Conservation (phyloP, 2,888 invertebrate genomes). For the Opisthograptis luteolata region DNA sequence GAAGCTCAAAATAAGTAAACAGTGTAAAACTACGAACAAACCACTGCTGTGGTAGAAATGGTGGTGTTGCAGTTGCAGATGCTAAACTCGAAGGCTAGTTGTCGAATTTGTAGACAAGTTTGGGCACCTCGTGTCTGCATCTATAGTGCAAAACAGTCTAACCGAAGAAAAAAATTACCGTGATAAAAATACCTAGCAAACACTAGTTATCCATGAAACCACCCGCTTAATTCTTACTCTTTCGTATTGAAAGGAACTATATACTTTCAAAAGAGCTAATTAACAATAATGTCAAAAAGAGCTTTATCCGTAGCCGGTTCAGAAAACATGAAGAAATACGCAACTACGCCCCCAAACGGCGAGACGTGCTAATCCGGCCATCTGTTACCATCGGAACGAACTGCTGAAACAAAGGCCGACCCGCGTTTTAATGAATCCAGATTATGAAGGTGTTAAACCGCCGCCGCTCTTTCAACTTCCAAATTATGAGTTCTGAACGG, state of each 20-base stretch:
- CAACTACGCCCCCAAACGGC: slow-evolving; percentile 58
- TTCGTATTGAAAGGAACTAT: neutral
- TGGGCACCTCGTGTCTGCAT: no score
- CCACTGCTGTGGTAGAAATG: no score
- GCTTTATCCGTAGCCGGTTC: slow-evolving; percentile 27
- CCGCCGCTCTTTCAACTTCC: slow-evolving; percentile 80
- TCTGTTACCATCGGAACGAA: slow-evolving; percentile 78
- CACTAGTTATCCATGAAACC: no score
- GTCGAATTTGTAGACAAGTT: no score
- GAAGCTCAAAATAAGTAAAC: no score
- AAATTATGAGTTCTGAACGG: slow-evolving; percentile 78
- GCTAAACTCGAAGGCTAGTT: no score
- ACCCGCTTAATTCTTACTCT: neutral
- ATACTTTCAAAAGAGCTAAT: slow-evolving; percentile 8
- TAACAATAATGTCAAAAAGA: slow-evolving; percentile 32
- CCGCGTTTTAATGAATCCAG: slow-evolving; percentile 81
- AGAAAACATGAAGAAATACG: slow-evolving; percentile 44
- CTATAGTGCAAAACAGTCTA: no score
- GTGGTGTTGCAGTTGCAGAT: no score
- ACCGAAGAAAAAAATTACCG: no score
- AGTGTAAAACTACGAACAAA: no score
- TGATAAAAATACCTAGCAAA: no score
- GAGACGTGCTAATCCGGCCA: slow-evolving; percentile 77
- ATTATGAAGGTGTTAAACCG: slow-evolving; percentile 84
- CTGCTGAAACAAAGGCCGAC: slow-evolving; percentile 81